Percentiles rank a stretch among this genome's conserved stretches.
Conservation (phyloP, 92 coral and sea anemone genomes). For the Phenganax stokvisi region DNA sequence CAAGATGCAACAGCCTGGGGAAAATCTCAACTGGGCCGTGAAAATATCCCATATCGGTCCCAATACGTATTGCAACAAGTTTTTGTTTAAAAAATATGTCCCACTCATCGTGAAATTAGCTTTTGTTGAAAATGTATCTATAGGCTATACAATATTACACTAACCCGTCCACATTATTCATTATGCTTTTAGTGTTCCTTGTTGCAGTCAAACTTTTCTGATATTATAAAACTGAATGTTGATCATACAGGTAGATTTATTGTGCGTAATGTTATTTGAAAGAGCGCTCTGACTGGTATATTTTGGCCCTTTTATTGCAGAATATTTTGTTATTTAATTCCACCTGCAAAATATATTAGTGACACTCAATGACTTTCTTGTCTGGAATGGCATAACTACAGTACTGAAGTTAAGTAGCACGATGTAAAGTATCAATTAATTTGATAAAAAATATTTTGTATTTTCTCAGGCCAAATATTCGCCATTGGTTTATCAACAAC, state of each 20-base stretch:
- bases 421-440: background rate
- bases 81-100: too few relatives aligned
- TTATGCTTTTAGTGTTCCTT: slow-evolving; percentile 56
- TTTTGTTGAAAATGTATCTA: background rate
- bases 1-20: too few relatives aligned
- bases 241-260: slow-evolving; percentile 61
- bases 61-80: too few relatives aligned
- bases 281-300: too few relatives aligned
- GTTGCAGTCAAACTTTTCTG: slow-evolving; percentile 73
- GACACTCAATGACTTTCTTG: too few relatives aligned
- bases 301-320: too few relatives aligned
- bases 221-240: slow-evolving; percentile 71
- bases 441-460: background rate
- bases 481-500: slow-evolving; percentile 34
- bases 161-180: background rate
- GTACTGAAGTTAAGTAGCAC: too few relatives aligned
- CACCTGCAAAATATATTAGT: too few relatives aligned
- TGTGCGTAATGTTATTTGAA: background rate
- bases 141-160: background rate
- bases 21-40: too few relatives aligned
- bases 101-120: background rate
- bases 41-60: too few relatives aligned
- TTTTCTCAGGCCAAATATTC: slow-evolving; percentile 18
- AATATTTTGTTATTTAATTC: too few relatives aligned
- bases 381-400: too few relatives aligned